These are phyloP conservation scores for Charanyca ferruginea DNA, from an alignment of 2,888 invertebrate genomes.

Conservation along the genomic window DNA sequence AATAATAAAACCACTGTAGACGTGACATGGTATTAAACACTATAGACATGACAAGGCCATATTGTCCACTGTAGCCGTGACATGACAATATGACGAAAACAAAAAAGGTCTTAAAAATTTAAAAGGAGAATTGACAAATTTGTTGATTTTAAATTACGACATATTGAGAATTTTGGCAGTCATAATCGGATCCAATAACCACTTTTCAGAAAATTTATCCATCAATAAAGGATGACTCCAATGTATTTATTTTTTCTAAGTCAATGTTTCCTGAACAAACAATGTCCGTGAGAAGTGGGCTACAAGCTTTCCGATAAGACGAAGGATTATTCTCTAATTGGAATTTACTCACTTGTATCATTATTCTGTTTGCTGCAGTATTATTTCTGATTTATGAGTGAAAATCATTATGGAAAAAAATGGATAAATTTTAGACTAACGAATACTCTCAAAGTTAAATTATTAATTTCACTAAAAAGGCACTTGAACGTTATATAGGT, in stretches of 20 bases:
- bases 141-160: no score
- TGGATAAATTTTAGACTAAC: no score
- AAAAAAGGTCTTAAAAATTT: no score
- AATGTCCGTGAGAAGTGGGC: slow-evolving; percentile 38
- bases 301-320: slow-evolving; percentile 26
- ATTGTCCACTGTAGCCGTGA: no score
- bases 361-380: not conserved
- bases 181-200: not conserved
- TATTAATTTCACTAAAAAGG: no score
- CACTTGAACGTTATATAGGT: no score
- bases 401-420: not conserved
- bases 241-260: slow-evolving; percentile 28
- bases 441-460: no score
- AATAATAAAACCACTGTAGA: no score
- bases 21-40: no score
- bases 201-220: not conserved
- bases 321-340: slow-evolving; percentile 41
- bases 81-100: no score
- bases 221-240: not conserved
- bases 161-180: not conserved
- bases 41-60: no score
- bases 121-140: no score
- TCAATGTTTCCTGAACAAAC: slow-evolving; percentile 50
- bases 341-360: slow-evolving; percentile 44
- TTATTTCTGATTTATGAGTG: not conserved